Evolutionary conservation across 2,888 invertebrate genomes (phyloP).

Genomic region (Diarsia mendica): DNA sequence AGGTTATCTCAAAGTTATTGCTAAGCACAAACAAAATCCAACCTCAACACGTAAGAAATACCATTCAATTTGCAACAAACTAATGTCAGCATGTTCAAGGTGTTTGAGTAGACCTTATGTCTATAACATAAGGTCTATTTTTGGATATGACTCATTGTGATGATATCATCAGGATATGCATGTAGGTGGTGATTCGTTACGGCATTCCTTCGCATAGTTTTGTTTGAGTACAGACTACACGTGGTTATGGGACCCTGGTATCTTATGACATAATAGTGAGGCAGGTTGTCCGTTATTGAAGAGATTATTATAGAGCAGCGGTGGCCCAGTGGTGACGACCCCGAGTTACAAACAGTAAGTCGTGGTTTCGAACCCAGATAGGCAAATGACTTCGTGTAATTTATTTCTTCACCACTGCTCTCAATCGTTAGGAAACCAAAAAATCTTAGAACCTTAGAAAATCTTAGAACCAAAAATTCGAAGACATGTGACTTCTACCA

Average conservation of each 20-base stretch:
- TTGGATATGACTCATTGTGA: slow-evolving; percentile 44
- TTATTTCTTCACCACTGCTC: no score
- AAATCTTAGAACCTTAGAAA: no score
- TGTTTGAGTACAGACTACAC: slow-evolving; percentile 38
- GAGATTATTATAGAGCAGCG: no score
- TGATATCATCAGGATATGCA: slow-evolving; percentile 62
- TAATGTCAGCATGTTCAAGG: slow-evolving; percentile 5
- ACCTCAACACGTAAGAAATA: neutral
- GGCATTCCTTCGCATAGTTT: slow-evolving; percentile 48
- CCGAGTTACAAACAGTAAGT: no score
- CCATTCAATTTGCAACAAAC: slow-evolving; percentile 19
- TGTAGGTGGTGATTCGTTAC: slow-evolving; percentile 59
- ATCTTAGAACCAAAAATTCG: no score
- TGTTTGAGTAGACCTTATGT: slow-evolving; percentile 44
- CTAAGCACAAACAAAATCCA: slow-evolving; percentile 4
- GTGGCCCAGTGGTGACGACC: no score
- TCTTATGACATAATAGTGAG: slow-evolving; percentile 8
- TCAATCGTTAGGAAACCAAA: no score
- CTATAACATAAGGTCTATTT: slow-evolving; percentile 57
- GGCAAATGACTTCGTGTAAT: no score
- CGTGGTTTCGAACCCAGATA: no score
- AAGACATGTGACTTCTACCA: no score
- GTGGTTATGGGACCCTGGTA: slow-evolving; percentile 38
- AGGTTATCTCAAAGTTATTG: slow-evolving; percentile 2
- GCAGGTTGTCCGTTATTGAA: no score